Base-by-base conservation (phyloP, 2,113 vertebrate genomes). In the Anthoscopus minutus region DNA sequence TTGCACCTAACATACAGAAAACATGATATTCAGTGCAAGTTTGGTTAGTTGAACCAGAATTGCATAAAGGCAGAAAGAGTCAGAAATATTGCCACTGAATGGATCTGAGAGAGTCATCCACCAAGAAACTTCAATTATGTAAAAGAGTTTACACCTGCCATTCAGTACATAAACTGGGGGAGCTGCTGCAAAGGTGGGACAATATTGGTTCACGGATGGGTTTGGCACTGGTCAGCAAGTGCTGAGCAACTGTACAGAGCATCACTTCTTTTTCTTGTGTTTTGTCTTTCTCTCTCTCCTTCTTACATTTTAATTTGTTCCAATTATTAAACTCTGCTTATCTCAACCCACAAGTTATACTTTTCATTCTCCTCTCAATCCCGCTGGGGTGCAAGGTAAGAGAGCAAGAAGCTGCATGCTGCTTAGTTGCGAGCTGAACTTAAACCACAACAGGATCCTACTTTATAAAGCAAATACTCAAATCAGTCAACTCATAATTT, bases 181-280 rank as follows among this genome's bases (percentile, higher is more conserved):
- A 88, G 22, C 4, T 58, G 30, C 5, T 21, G 8, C 13, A 37
- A 4, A 33, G 12, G 33, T 38, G 44, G 17, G 15, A 2, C 25
- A 13, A 38, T 15, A 31, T 20, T 50, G 17, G 21, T 15, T 56
- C 0, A 0, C 15, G 15, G 18, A 73, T 51, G 19, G 13, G 10
- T 44, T 65, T 50, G 28, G 23, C 33, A 16, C 3, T 33, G 58
- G 15, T 24, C 31, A 81, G 31, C 10, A 37, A 22, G 7, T 42
- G 51, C 37, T 19, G 22, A 57, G 18, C 10, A 58, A 24, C 18
- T 20, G 4, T 16, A 28, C 2, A 44, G 18, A 33, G 18, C 33
- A 50, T 9, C 15, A 28, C 18, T 50, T 50, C 10, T 42, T 50
- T 48, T 72, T 27, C 7, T 44, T 28, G 15, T 12, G 15, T 58